A percentile compares a stretch with the other conserved stretches of the same genome.
phyloP scores from a whole-genome alignment of 2,888 invertebrate species.

The Latheticus oryzae region DNA sequence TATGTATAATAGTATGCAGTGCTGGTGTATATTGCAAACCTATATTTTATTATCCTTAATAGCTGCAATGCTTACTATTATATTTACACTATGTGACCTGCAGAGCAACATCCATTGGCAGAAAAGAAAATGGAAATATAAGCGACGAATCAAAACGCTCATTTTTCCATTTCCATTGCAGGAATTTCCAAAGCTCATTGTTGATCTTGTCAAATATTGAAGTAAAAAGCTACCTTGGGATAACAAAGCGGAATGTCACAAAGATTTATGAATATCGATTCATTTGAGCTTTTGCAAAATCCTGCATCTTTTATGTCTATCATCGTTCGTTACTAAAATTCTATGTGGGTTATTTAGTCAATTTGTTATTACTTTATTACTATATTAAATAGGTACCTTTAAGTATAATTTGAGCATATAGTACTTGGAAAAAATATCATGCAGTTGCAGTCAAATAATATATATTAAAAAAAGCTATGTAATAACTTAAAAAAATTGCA shows the following conservation, averaged over 20 bases:
- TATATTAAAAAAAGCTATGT: conserved; percentile 37
- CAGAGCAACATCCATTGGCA: conserved; percentile 45
- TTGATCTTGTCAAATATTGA: conserved; percentile 34
- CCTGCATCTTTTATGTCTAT: conserved; percentile 44
- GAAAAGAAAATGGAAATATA: conserved; percentile 33
- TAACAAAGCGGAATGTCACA: conserved; percentile 43
- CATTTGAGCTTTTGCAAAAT: conserved; percentile 53
- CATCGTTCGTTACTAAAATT: conserved; percentile 34
- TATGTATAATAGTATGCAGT: conserved; percentile 44
- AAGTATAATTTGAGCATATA: conserved; percentile 63
- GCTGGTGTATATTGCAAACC: conserved; percentile 38
- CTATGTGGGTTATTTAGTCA: conserved; percentile 48
- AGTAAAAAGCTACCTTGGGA: conserved; percentile 36
- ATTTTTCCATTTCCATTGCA: conserved; percentile 37
- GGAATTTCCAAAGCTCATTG: conserved; percentile 47
- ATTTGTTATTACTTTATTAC: conserved; percentile 57
- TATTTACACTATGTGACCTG: conserved; percentile 43
- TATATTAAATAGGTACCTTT: conserved; percentile 62
- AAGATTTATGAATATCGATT: conserved; percentile 44
- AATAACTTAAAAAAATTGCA: conserved; percentile 34
- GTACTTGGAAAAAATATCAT: conserved; percentile 51
- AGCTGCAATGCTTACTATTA: conserved; percentile 45
- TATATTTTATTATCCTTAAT: conserved; percentile 28
- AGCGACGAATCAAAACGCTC: conserved; percentile 3
- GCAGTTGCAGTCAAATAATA: conserved; percentile 42